Conservation (phyloP, 30 jellyfish, hydroid and myxozoan genomes). For the Pseudorhiza aurosa region DNA sequence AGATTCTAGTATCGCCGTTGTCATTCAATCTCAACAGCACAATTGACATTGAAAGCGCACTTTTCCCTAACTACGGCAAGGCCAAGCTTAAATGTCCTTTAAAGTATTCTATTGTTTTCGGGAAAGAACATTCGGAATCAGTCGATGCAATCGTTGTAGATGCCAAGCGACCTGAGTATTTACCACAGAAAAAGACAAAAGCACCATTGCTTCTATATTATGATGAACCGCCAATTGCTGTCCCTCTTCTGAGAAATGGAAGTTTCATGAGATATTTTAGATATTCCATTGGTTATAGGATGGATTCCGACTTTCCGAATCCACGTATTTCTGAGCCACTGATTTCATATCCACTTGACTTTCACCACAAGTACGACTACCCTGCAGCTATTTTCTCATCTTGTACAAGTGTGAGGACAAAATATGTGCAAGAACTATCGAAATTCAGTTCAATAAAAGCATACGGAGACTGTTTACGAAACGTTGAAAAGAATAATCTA, state of each 20-base stretch:
- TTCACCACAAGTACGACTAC: slow-evolving; percentile 55
- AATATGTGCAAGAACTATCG: slow-evolving; percentile 68
- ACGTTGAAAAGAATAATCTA: slow-evolving; percentile 61
- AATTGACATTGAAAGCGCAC: not conserved
- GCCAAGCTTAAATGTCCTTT: slow-evolving; percentile 56
- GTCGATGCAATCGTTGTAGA: slow-evolving; percentile 35
- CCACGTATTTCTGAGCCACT: slow-evolving; percentile 56
- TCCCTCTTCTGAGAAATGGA: slow-evolving; percentile 3
- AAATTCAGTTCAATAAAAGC: slow-evolving; percentile 60
- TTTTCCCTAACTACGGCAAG: slow-evolving; percentile 64
- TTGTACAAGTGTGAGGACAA: slow-evolving; percentile 53
- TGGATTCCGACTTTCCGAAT: slow-evolving; percentile 70
- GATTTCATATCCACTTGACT: not conserved
- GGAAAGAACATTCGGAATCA: not conserved
- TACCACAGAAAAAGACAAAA: slow-evolving; percentile 10
- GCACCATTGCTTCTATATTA: slow-evolving; percentile 52
- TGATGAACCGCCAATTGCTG: slow-evolving; percentile 47
- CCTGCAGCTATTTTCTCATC: slow-evolving; percentile 68
- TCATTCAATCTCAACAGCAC: not conserved
- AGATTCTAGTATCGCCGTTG: slow-evolving; percentile 58
- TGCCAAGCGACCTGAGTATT: slow-evolving; percentile 10
- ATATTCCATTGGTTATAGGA: slow-evolving; percentile 64
- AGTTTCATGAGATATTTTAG: slow-evolving; percentile 41
- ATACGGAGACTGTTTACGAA: slow-evolving; percentile 76
- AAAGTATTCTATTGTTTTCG: slow-evolving; percentile 20